phyloP scores from a whole-genome alignment of 2,888 invertebrate genomes.

The Drosophila anomalipes region DNA sequence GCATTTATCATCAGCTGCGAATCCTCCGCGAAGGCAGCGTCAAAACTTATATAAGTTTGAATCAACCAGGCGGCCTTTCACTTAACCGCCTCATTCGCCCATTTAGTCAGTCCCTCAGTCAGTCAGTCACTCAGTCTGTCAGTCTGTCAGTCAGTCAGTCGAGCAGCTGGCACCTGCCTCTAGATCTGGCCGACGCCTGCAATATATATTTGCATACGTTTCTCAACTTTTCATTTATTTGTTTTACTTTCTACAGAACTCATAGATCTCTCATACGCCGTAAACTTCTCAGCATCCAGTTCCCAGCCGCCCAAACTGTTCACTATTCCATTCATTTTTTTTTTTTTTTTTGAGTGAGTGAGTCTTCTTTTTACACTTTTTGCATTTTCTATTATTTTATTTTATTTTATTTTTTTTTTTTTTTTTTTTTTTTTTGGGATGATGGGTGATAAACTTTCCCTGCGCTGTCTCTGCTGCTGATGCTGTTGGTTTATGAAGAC shows the following conservation, averaged over 20 bases:
- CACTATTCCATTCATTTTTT: conserved; percentile 34
- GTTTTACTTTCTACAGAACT: conserved; percentile 21
- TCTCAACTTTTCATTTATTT: conserved; percentile 64
- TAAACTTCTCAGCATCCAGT: conserved; percentile 34
- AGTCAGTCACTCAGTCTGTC: conserved; percentile 26
- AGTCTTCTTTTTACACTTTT: conserved; percentile 26
- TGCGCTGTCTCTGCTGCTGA: conserved; percentile 26
- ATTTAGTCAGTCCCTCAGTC: conserved; percentile 19
- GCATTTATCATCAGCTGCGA: conserved; percentile 66
- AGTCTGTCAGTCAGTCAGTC: conserved; percentile 43
- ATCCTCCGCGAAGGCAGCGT: conserved; percentile 19
- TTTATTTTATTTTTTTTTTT: conserved; percentile 8
- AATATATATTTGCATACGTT: conserved; percentile 72
- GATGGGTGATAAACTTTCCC: conserved; percentile 50
- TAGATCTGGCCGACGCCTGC: conserved; percentile 53
- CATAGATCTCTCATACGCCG: conserved; percentile 50
- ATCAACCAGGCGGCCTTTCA: conserved; percentile 31
- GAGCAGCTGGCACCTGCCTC: conserved; percentile 69
- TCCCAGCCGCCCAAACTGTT: conserved; percentile 12
- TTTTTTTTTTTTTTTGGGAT: background rate
- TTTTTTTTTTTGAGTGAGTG: background rate
- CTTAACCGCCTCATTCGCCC: conserved; percentile 11
- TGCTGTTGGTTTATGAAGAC: conserved; percentile 49
- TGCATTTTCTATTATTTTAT: conserved; percentile 7
- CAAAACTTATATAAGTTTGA: conserved; percentile 61